Conservation (phyloP, 2,797 vertebrate genomes). For the Coendou prehensilis region DNA sequence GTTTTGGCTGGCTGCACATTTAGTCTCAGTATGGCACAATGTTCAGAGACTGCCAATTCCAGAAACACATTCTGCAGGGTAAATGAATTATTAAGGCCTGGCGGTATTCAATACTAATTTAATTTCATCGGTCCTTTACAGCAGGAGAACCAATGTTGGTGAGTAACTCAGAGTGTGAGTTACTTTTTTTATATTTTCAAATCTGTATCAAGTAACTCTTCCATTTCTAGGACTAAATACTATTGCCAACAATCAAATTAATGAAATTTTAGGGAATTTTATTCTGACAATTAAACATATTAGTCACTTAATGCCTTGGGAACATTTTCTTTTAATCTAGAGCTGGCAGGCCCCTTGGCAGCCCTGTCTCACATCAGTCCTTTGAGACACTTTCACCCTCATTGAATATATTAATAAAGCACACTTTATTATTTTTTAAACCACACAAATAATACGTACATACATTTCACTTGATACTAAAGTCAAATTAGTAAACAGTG, state of each 20-base stretch:
- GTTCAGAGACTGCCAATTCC: constrained; percentile 79
- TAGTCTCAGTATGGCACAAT: constrained; percentile 77
- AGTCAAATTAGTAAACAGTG: not conserved
- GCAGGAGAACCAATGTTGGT: constrained; percentile 6
- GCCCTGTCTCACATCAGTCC: not conserved
- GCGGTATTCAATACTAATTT: constrained; percentile 78
- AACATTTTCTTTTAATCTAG: constrained; percentile 42
- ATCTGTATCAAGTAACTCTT: constrained; percentile 71
- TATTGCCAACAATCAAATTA: constrained; percentile 69
- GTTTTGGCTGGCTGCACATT: constrained; percentile 76
- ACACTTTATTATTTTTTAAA: constrained; percentile 43
- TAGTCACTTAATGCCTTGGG: constrained; percentile 30
- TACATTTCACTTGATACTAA: not conserved
- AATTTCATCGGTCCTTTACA: constrained; percentile 72
- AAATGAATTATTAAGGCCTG: constrained; percentile 79
- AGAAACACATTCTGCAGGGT: constrained; percentile 69
- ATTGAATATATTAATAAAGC: not conserved
- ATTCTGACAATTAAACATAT: constrained; percentile 58
- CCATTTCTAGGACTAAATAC: constrained; percentile 56
- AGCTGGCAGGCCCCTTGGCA: not conserved
- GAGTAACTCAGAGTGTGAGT: constrained; percentile 53
- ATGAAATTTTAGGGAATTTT: constrained; percentile 59
- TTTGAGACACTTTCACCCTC: not conserved
- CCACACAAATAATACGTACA: not conserved
- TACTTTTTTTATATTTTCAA: not conserved